Percentiles rank a stretch among this genome's conserved stretches.
Evolutionary conservation across 2,113 vertebrate genomes (phyloP).

Genomic region (Sphyrna mokarran): DNA sequence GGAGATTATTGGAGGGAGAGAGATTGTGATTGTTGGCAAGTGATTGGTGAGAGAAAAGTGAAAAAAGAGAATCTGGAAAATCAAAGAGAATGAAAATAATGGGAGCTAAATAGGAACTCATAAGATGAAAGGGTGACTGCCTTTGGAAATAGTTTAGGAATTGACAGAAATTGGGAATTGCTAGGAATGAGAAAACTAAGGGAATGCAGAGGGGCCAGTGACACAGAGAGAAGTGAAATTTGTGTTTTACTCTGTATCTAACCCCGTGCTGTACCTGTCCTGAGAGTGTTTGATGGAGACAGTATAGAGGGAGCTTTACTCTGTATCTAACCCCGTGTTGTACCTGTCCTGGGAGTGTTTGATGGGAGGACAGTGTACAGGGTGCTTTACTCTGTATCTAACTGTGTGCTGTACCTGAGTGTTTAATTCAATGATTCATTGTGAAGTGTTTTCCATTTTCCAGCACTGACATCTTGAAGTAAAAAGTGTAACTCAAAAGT

Average conservation of each 20-base stretch:
- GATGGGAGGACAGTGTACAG: not conserved
- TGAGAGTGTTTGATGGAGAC: not conserved
- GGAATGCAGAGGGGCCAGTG: not conserved
- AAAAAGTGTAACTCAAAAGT: not conserved
- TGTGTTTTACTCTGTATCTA: not conserved
- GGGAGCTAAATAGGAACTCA: not conserved
- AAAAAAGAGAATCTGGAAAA: not conserved
- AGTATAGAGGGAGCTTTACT: too few relatives aligned
- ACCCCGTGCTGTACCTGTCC: not conserved
- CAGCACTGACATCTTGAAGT: not conserved
- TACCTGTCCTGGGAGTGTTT: not conserved
- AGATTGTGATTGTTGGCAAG: not conserved
- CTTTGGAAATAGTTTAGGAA: not conserved
- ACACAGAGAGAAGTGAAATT: not conserved
- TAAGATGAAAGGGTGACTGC: not conserved
- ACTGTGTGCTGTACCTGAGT: not conserved
- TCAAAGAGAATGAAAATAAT: not conserved
- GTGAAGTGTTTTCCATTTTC: not conserved
- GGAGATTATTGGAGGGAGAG: not conserved
- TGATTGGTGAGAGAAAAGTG: not conserved
- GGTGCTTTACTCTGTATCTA: not conserved
- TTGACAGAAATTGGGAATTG: not conserved
- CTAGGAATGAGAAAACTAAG: not conserved
- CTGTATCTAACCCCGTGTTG: not conserved
- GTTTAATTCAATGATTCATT: not conserved